These are phyloP conservation scores for Brachionus manjavacas DNA, from an alignment of 1,140 invertebrate genomes.

Conservation along the genomic window DNA sequence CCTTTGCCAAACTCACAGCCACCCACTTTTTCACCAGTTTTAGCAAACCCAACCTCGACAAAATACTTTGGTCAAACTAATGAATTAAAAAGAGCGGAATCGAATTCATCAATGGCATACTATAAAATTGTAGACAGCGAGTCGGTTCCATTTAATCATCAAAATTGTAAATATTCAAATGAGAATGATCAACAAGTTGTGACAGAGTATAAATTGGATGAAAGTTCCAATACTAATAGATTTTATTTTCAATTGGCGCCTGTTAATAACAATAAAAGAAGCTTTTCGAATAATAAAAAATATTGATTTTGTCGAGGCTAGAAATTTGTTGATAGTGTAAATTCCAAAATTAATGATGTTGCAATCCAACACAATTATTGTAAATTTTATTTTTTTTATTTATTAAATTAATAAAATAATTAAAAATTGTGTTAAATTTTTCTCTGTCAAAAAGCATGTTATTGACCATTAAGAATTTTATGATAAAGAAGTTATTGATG, in stretches of 20 bases:
- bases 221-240: neutral
- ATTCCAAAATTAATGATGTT: neutral
- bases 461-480: no score
- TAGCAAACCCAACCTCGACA: neutral
- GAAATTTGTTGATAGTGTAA: neutral
- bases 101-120: conserved; percentile 37
- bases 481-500: no score
- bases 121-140: conserved; percentile 40
- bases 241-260: conserved; percentile 32
- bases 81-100: neutral
- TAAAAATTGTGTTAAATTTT: no score
- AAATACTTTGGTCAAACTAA: neutral
- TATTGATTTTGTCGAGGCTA: neutral
- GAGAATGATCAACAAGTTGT: conserved; percentile 32
- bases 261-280: neutral
- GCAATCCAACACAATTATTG: neutral
- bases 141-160: neutral
- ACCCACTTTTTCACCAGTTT: conserved; percentile 12
- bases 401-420: neutral
- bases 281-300: neutral
- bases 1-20: conserved; percentile 31
- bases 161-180: neutral
- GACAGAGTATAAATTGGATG: neutral
- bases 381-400: neutral
- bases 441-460: no score